Percentiles rank a stretch among this genome's conserved stretches.
Conservation (phyloP, 23 tunicate genomes). For the Ciona savignyi region DNA sequence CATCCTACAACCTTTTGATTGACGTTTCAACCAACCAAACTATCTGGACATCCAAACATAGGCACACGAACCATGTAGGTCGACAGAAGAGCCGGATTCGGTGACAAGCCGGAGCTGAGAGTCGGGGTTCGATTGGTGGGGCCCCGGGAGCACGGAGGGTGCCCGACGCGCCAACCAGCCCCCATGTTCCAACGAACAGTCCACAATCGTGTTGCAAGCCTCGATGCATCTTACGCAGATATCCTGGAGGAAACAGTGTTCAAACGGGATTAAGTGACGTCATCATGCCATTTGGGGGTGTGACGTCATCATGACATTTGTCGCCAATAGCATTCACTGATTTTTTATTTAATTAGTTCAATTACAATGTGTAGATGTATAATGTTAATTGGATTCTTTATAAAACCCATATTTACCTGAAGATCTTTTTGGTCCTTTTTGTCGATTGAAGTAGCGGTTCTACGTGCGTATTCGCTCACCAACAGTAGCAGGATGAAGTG, state of each 20-base stretch:
- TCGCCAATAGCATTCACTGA: no score
- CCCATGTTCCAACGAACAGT: slow-evolving; percentile 79
- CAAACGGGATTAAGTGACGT: no score
- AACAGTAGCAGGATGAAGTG: slow-evolving; percentile 48
- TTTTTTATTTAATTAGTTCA: no score
- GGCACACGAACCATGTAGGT: background rate
- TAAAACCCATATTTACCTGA: slow-evolving; percentile 27
- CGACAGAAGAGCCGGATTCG: slow-evolving; percentile 10
- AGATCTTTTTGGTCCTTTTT: slow-evolving; percentile 82
- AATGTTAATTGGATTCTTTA: no score
- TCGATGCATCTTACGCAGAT: slow-evolving; percentile 72
- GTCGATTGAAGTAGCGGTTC: slow-evolving; percentile 29
- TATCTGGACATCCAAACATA: background rate
- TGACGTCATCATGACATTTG: no score
- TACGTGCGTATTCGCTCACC: slow-evolving; percentile 55
- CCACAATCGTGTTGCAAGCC: slow-evolving; percentile 69
- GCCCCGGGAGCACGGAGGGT: slow-evolving; percentile 54
- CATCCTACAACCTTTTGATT: no score
- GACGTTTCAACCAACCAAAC: slow-evolving; percentile 1
- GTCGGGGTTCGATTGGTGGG: slow-evolving; percentile 18
- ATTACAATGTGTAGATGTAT: no score
- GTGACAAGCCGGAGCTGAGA: background rate
- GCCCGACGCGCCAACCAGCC: slow-evolving; percentile 64
- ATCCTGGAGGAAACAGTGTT: slow-evolving; percentile 43
- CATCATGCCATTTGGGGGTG: no score